Evolutionary conservation across 2,797 vertebrate species (phyloP).

Genomic region (Pseudotriccus pelzelni): DNA sequence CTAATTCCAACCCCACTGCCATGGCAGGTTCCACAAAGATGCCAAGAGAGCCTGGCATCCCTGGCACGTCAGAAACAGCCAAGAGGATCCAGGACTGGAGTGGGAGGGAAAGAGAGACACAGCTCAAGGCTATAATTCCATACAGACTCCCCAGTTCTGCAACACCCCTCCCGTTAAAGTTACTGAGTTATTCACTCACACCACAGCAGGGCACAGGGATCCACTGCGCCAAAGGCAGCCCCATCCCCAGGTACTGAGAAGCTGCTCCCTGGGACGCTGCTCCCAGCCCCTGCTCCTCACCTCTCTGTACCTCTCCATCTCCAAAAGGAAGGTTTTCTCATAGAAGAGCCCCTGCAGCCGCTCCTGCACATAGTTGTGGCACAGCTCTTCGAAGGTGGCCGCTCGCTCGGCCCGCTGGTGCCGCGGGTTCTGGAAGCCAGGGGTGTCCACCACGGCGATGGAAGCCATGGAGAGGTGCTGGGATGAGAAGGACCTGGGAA

Average conservation of each 20-base stretch:
- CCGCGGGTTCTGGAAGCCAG: constrained; percentile 88
- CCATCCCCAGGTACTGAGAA: not conserved
- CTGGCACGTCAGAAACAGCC: not conserved
- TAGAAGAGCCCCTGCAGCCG: constrained; percentile 86
- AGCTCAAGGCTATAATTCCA: rapidly evolving
- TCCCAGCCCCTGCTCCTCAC: constrained; percentile 47
- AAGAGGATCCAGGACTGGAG: not conserved
- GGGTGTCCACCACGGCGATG: constrained; percentile 88
- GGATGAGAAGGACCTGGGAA: constrained; percentile 85
- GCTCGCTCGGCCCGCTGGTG: constrained; percentile 81
- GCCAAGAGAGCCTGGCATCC: not conserved
- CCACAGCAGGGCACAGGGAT: rapidly evolving
- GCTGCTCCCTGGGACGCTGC: not conserved
- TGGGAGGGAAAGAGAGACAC: not conserved
- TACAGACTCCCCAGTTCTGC: not conserved
- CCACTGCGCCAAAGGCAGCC: rapidly evolving
- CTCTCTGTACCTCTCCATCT: constrained; percentile 80
- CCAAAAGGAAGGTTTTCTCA: constrained; percentile 78
- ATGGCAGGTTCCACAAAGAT: too few relatives aligned
- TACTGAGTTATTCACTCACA: not conserved
- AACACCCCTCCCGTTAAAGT: not conserved
- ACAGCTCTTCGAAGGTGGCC: constrained; percentile 89
- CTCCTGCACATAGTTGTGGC: constrained; percentile 93
- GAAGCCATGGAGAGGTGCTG: constrained; percentile 87
- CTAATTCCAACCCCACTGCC: not conserved